Conservation (phyloP, 2,113 vertebrate genomes). For the Cinclus mexicanus region DNA sequence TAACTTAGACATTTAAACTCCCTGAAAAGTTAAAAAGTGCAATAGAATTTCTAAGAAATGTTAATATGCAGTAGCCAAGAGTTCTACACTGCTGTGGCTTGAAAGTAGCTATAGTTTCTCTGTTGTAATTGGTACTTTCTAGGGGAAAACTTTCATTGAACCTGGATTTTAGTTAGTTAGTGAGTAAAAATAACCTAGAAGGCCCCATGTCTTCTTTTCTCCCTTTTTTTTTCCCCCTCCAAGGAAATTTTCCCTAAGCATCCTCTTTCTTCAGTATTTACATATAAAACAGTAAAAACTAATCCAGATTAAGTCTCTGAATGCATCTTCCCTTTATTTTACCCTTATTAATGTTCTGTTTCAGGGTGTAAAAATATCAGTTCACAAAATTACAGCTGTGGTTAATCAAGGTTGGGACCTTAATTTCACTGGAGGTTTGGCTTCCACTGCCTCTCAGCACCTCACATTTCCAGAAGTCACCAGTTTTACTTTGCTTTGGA, state of each 20-base stretch:
- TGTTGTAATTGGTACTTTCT: not conserved
- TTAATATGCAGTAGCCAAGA: not conserved
- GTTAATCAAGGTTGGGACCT: not conserved
- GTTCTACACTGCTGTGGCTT: not conserved
- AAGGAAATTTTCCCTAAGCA: not conserved
- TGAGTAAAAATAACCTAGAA: not conserved
- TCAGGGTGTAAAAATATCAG: not conserved
- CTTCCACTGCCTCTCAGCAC: not conserved
- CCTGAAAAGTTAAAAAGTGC: conserved; percentile 25
- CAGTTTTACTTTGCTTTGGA: not conserved
- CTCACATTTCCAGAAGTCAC: not conserved
- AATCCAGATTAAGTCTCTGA: not conserved
- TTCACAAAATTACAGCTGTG: not conserved
- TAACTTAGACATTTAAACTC: conserved; percentile 43
- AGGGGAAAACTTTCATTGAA: not conserved
- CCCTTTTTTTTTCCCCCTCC: rapidly evolving
- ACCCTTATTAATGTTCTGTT: not conserved
- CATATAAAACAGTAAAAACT: not conserved
- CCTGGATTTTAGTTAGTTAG: not conserved
- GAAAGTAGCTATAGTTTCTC: not conserved
- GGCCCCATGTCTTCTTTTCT: not conserved
- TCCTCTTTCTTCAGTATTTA: not conserved
- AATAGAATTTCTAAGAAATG: conserved; percentile 33
- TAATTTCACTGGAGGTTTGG: not conserved
- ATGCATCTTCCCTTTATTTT: not conserved